Evolutionary conservation across 2,797 vertebrate genomes (phyloP).

Genomic region (Darevskia nairensis): DNA sequence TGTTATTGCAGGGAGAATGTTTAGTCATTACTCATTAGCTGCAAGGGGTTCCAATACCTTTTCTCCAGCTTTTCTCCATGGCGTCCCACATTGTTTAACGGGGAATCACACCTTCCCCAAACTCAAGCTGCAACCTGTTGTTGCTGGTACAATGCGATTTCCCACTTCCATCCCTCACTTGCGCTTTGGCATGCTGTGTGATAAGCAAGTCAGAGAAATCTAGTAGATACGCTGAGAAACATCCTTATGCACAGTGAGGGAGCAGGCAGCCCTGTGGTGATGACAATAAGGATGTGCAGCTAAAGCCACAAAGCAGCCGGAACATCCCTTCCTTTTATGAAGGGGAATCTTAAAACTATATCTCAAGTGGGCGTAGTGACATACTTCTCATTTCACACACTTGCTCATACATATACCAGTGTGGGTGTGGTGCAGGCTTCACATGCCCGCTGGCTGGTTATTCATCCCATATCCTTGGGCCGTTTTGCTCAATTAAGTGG

Average conservation of each 20-base stretch:
- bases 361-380: background rate
- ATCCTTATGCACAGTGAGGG: background rate
- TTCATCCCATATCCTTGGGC: background rate
- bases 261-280: background rate
- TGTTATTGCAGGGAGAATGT: background rate
- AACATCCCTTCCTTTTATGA: background rate
- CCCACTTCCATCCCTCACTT: background rate
- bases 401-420: background rate
- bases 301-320: background rate
- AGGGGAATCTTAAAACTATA: background rate
- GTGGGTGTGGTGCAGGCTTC: too few relatives aligned
- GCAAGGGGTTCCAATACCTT: conserved; percentile 2
- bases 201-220: background rate
- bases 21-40: background rate
- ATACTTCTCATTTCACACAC: background rate
- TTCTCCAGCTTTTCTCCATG: background rate
- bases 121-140: background rate
- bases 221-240: background rate
- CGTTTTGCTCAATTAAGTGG: background rate
- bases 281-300: background rate
- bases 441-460: background rate
- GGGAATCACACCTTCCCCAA: background rate
- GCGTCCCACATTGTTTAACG: background rate
- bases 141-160: background rate
- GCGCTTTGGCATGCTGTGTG: background rate